Percentiles rank a stretch among this genome's conserved stretches.
These are phyloP conservation scores for Bimastos eiseni DNA, from an alignment of 2,888 invertebrate species.

Conservation along the genomic window DNA sequence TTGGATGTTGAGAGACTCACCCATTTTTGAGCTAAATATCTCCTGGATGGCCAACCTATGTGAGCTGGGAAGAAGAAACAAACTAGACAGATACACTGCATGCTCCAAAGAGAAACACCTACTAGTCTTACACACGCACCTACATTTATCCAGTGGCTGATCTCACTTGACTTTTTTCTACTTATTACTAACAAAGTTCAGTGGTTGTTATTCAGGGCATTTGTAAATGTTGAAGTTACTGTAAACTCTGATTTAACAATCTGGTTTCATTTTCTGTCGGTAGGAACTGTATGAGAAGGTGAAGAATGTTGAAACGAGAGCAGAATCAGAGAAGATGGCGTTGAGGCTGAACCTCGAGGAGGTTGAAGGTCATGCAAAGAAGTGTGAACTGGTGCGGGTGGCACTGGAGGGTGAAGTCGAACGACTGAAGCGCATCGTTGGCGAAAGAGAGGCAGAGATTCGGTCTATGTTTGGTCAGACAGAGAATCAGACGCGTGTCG, in stretches of 20 bases:
- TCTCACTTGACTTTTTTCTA: too few species aligned
- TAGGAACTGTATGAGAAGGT: slow-evolving; percentile 35
- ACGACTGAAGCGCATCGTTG: slow-evolving; percentile 80
- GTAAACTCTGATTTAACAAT: background rate
- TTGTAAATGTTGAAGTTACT: background rate
- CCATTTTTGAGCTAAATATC: too few species aligned
- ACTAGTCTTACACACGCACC: too few species aligned
- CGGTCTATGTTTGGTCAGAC: background rate
- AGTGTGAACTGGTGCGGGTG: slow-evolving; percentile 77
- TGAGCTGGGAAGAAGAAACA: too few species aligned
- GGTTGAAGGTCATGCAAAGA: slow-evolving; percentile 80
- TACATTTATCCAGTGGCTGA: too few species aligned
- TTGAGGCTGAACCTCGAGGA: slow-evolving; percentile 80
- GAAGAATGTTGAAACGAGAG: slow-evolving; percentile 69
- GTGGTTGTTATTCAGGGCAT: background rate
- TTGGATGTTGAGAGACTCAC: too few species aligned
- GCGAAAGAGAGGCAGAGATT: slow-evolving; percentile 73
- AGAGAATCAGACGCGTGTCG: background rate
- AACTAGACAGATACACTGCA: too few species aligned
- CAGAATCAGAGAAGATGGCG: slow-evolving; percentile 80
- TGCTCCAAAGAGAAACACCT: too few species aligned
- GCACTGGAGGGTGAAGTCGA: slow-evolving; percentile 88
- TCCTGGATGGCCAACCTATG: too few species aligned
- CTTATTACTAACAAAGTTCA: too few species aligned
- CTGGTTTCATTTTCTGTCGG: background rate